A percentile compares a stretch with the other conserved stretches of the same genome.
phyloP scores from a whole-genome alignment of 2,888 invertebrate genomes.

The Drosophila helvetica region DNA sequence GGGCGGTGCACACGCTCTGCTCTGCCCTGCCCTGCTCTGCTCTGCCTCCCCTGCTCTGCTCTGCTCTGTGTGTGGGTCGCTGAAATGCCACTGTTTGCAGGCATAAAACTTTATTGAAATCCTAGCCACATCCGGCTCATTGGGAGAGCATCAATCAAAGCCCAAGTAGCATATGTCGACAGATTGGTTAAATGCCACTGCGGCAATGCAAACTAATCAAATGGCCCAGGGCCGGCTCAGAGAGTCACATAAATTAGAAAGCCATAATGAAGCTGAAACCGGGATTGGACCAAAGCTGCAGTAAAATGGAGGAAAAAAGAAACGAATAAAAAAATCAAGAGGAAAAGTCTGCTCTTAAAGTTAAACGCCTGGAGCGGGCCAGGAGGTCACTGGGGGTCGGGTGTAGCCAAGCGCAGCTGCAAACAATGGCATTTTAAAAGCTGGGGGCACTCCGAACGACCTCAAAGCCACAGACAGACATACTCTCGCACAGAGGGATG shows the following conservation, averaged over 20 bases:
- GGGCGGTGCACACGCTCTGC: too few species aligned
- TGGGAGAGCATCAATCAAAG: conserved; percentile 50
- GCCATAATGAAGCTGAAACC: conserved; percentile 33
- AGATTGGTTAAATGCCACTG: conserved; percentile 45
- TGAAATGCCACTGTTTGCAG: conserved; percentile 50
- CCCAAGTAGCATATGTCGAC: conserved; percentile 42
- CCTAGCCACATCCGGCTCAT: conserved; percentile 52
- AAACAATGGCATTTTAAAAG: conserved; percentile 74
- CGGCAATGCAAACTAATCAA: conserved; percentile 32
- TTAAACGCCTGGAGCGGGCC: conserved; percentile 38
- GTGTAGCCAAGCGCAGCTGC: conserved; percentile 65
- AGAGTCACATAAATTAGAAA: conserved; percentile 40
- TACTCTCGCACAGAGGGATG: not conserved
- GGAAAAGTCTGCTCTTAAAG: conserved; percentile 39
- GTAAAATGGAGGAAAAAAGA: conserved; percentile 3
- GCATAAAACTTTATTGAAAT: conserved; percentile 53
- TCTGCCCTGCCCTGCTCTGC: conserved; percentile 7
- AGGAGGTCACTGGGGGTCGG: conserved; percentile 54
- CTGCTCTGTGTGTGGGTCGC: conserved; percentile 24
- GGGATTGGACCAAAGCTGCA: conserved; percentile 21
- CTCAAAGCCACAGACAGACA: conserved; percentile 29
- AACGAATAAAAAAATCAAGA: conserved; percentile 8
- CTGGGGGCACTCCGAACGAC: conserved; percentile 44
- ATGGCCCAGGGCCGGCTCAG: conserved; percentile 18
- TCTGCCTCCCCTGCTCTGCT: too few species aligned